Evolutionary conservation across 2,113 vertebrate genomes (phyloP).

Genomic region (Ciconia maguari): DNA sequence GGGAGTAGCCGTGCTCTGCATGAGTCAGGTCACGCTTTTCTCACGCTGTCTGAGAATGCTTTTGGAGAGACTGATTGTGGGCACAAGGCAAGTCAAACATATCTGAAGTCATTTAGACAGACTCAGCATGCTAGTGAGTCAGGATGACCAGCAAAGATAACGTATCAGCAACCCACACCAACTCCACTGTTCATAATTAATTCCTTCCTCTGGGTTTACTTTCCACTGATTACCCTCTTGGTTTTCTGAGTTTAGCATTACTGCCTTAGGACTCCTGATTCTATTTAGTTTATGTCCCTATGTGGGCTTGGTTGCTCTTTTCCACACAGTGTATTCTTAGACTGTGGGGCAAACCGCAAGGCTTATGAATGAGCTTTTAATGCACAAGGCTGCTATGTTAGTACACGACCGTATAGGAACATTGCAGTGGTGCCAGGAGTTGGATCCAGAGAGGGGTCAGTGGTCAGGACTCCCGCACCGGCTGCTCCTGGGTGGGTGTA

Average conservation of each 20-base stretch:
- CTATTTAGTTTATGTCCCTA: neutral
- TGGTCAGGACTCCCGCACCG: neutral
- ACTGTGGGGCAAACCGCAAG: neutral
- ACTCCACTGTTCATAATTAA: neutral
- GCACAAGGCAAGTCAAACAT: neutral
- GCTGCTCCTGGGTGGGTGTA: neutral
- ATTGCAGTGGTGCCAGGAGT: neutral
- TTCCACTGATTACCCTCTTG: neutral
- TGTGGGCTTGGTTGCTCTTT: neutral
- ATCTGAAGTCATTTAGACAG: neutral
- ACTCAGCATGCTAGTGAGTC: neutral
- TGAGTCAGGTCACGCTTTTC: constrained; percentile 49
- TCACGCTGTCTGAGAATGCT: neutral
- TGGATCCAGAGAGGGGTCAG: neutral
- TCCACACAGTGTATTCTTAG: neutral
- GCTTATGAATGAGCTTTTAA: neutral
- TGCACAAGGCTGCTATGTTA: neutral
- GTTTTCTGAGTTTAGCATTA: neutral
- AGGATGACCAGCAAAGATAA: constrained; percentile 22
- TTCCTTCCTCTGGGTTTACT: constrained; percentile 24
- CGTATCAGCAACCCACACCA: neutral
- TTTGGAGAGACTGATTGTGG: neutral
- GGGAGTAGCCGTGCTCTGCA: neutral
- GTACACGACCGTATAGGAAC: neutral
- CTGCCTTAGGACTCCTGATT: neutral